Evolutionary conservation across 2,888 invertebrate species (phyloP), one percentile per base, ranked within the genome.

Genomic region (Xanthorhoe designata): DNA sequence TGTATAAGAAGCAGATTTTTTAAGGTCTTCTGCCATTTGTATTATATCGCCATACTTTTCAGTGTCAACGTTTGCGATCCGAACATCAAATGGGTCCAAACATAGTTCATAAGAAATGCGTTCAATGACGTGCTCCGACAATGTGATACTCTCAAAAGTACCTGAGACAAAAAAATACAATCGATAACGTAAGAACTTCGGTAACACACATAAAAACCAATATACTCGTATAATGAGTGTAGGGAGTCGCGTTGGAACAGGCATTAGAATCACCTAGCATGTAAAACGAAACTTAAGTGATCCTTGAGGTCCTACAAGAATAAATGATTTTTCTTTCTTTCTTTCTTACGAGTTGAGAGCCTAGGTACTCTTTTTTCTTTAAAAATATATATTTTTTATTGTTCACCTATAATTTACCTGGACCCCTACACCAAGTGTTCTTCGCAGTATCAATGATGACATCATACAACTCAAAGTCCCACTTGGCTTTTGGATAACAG

Each of bases 81-180:
- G 88, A 0, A 96, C 94, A 61, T 94, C 87, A 3, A 94, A 54
- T 0, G 95, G 94, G 80, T 96, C 95, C 76, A 94, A 87, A 8
- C 89, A 87, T 7, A 94, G 68, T 62, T 80, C 89, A 53, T 86
- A 88, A 0, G 95, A 92, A 69, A 96, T 95, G 72, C 95, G 95
- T 63, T 96, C 96, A 94, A 96, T 94, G 9, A 96, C 85, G 57
- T 87, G 84, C 81, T 96, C 96, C 24, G 92, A 87, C 79, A 94
- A 87, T 9, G 90, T 91, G 0, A 95, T 78, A 17, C 84, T 92
- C 83, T 96, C 95, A 3, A 94, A 83, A 0, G 94, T 87, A n/a
- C 90, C 94, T 89, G 74, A 15, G 79, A 64, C 32, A 5, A n/a
- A 13, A 52, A 29, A 13, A 42, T 32, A 4, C 8, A 32, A 32